Evolutionary conservation across 1,140 invertebrate species (phyloP), one percentile per base, ranked within the genome.

Genomic region (Vanessa tameamea): DNA sequence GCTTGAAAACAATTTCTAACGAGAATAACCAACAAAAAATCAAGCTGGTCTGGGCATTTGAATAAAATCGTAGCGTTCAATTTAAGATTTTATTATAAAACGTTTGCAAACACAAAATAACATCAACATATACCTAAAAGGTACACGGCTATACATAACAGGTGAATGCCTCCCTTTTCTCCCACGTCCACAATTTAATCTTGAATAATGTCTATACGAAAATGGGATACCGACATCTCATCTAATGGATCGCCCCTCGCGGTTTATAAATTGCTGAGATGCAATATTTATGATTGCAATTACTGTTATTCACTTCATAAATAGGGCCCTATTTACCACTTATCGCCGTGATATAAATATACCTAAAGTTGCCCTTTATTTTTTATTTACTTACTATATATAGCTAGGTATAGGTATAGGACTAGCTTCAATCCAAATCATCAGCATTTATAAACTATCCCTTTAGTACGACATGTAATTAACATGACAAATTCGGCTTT

Each of bases 211-310:
- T 75, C 23, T 66, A 72, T 75, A 76, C 78, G 78, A 78, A 81
- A 85, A 87, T 84, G 81, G 85, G 79, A 84, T 80, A 82, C 79
- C 78, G 83, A 84, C 84, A 85, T 79, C 72, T 70, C 75, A 66
- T 61, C 69, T 86, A 86, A 89, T 89, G 81, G 79, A 89, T 89
- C 80, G 78, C 69, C 79, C 72, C 68, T 67, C 63, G 59, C 64
- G 72, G 69, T 76, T 88, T 84, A 89, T 87, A 87, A 88, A 90
- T 88, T 78, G 85, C 80, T 64, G 47, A 73, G 77, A 75, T 83
- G 76, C 79, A 74, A 83, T 89, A 88, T 90, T 91, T 90, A 90
- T 89, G 78, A 78, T 80, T 80, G 82, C 87, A 89, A 90, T 90
- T 88, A 87, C 73, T 71, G 67, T 61, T 72, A 80, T 75, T 73